phyloP scores from a whole-genome alignment of 2,888 invertebrate genomes.

The Actias luna region DNA sequence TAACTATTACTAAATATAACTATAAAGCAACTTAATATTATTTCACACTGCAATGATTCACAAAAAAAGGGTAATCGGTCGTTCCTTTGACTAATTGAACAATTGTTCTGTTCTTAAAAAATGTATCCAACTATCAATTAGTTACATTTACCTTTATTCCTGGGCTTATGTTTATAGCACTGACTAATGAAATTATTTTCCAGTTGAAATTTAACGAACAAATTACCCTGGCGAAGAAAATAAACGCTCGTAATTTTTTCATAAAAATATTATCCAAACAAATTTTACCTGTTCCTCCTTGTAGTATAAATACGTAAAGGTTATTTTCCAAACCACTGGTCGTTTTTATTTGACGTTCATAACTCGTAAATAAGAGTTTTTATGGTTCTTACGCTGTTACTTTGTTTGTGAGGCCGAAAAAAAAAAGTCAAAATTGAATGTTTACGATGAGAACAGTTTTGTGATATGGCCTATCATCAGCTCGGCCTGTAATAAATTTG shows the following conservation, averaged over 20 bases:
- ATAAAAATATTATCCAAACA: slow-evolving; percentile 20
- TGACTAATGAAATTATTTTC: neutral
- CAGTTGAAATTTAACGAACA: neutral
- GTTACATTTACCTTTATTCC: neutral
- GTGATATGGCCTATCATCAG: neutral
- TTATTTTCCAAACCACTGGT: slow-evolving; percentile 38
- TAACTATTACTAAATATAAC: no score
- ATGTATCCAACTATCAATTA: no score
- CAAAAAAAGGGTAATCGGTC: no score
- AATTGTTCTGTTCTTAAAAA: no score
- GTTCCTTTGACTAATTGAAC: no score
- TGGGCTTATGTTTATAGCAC: neutral
- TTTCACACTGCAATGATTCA: no score
- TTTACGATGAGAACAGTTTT: slow-evolving; percentile 15
- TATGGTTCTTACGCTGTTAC: slow-evolving; percentile 23
- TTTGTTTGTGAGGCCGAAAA: slow-evolving; percentile 10
- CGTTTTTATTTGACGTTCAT: slow-evolving; percentile 33
- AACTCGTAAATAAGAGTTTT: slow-evolving; percentile 33
- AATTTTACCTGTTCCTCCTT: slow-evolving; percentile 23
- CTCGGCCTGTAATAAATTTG: no score
- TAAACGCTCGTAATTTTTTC: slow-evolving; percentile 13
- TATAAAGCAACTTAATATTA: no score
- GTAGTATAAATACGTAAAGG: slow-evolving; percentile 25
- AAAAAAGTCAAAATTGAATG: slow-evolving; percentile 16
- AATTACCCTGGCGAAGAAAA: neutral